Percentiles rank a stretch among this genome's conserved stretches.
These are phyloP conservation scores for Corvus moneduloides DNA, from an alignment of 2,113 vertebrate genomes.

Conservation along the genomic window DNA sequence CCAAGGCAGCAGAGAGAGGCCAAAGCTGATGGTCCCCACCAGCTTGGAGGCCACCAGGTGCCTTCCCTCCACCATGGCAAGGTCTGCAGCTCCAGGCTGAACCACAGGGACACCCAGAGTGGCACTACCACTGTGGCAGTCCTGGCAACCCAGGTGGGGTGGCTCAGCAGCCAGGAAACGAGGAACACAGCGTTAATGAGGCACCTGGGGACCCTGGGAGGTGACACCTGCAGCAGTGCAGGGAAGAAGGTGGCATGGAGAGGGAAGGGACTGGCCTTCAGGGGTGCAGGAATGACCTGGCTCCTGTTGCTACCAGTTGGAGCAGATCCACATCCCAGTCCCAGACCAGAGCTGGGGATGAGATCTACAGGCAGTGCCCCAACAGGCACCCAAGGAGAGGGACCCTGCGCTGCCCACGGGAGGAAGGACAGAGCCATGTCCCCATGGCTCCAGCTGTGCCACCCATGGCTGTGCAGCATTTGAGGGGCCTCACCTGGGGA, in stretches of 20 bases:
- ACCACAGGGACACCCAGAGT: not conserved
- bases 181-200: not conserved
- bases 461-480: fast-evolving
- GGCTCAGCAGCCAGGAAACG: not conserved
- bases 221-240: not conserved
- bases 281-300: not conserved
- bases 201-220: not conserved
- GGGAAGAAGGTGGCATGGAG: not conserved
- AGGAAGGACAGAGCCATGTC: not conserved
- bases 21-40: not conserved
- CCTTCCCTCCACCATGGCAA: not conserved
- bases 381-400: not conserved
- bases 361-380: not conserved
- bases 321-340: not conserved
- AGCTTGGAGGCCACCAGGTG: fast-evolving
- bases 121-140: not conserved
- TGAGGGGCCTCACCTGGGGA: not conserved
- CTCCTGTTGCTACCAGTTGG: not conserved
- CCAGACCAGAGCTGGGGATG: not conserved
- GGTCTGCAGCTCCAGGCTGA: not conserved
- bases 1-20: not conserved
- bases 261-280: not conserved
- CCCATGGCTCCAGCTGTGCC: not conserved
- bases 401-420: fast-evolving
- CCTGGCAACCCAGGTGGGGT: not conserved